Evolutionary conservation across 2,797 vertebrate genomes (phyloP).

Genomic region (Eptatretus atami): DNA sequence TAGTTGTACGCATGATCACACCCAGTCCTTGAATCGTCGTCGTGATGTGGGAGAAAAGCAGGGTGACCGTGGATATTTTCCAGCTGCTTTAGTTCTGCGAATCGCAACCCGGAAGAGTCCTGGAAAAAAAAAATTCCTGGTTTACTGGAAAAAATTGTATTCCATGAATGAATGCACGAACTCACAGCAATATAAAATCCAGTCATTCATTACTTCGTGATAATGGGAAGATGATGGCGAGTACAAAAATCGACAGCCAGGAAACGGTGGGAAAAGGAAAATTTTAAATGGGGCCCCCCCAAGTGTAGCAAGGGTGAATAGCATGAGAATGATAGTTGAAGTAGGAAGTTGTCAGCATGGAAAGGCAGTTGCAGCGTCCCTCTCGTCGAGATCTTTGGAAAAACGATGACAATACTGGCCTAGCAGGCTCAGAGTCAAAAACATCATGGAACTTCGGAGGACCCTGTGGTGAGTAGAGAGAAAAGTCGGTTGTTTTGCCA

Average conservation of each 20-base stretch:
- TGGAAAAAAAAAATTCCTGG: not conserved
- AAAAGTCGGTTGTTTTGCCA: too few species aligned
- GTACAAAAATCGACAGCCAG: conserved; percentile 44
- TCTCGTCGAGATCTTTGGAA: conserved; percentile 77
- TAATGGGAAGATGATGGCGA: conserved; percentile 31
- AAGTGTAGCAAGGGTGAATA: conserved; percentile 51
- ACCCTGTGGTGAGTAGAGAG: conserved; percentile 12
- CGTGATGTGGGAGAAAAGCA: conserved; percentile 54
- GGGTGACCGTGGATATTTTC: conserved; percentile 57
- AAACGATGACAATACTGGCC: conserved; percentile 51
- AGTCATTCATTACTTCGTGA: conserved; percentile 26
- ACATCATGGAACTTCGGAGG: conserved; percentile 62
- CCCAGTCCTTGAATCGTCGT: conserved; percentile 59
- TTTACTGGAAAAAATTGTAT: too few species aligned
- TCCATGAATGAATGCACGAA: too few species aligned
- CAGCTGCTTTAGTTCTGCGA: conserved; percentile 48
- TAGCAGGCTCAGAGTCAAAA: conserved; percentile 54
- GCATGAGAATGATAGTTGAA: conserved; percentile 55
- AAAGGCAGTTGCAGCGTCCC: conserved; percentile 57
- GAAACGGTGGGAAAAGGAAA: conserved; percentile 73
- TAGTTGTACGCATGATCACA: conserved; percentile 47
- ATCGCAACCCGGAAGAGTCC: conserved; percentile 30
- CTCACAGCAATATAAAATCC: too few species aligned
- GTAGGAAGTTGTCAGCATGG: conserved; percentile 73
- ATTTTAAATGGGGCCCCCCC: too few species aligned